These are phyloP conservation scores for Achatina immaculata DNA, from an alignment of 1,140 invertebrate genomes.

Conservation along the genomic window DNA sequence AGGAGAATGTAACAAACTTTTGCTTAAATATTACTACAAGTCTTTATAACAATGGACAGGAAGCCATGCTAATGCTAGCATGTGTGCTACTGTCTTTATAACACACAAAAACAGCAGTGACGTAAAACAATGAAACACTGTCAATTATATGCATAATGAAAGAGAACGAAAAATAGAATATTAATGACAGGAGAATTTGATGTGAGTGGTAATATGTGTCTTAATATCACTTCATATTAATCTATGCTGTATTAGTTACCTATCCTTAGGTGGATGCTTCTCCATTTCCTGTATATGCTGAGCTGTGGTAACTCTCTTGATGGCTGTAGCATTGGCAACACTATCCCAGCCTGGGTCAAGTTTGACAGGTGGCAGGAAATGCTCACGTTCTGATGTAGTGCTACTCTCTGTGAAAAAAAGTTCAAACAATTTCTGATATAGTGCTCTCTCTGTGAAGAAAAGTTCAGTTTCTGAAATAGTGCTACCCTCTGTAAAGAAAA, in stretches of 20 bases:
- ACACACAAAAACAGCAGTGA: too few species aligned
- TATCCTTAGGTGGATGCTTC: slow-evolving; percentile 49
- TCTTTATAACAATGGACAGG: too few species aligned
- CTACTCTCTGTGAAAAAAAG: neutral
- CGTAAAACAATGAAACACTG: too few species aligned
- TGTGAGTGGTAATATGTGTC: too few species aligned
- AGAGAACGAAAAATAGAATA: too few species aligned
- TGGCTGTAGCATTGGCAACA: slow-evolving; percentile 45
- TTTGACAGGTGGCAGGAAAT: slow-evolving; percentile 55
- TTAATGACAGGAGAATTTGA: too few species aligned
- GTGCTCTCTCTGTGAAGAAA: slow-evolving; percentile 38
- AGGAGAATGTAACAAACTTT: too few species aligned
- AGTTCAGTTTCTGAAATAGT: slow-evolving; percentile 45
- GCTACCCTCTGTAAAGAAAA: neutral
- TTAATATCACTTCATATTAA: too few species aligned
- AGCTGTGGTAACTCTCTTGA: slow-evolving; percentile 39
- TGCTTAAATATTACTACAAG: too few species aligned
- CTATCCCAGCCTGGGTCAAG: slow-evolving; percentile 59
- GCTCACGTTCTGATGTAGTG: slow-evolving; percentile 46
- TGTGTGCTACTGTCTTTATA: too few species aligned
- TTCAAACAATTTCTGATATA: neutral
- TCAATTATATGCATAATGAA: too few species aligned
- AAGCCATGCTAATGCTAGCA: too few species aligned
- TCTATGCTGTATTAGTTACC: slow-evolving; percentile 38
- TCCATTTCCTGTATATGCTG: slow-evolving; percentile 43